phyloP scores from a whole-genome alignment of 2,113 vertebrate species.

The Vidua macroura region DNA sequence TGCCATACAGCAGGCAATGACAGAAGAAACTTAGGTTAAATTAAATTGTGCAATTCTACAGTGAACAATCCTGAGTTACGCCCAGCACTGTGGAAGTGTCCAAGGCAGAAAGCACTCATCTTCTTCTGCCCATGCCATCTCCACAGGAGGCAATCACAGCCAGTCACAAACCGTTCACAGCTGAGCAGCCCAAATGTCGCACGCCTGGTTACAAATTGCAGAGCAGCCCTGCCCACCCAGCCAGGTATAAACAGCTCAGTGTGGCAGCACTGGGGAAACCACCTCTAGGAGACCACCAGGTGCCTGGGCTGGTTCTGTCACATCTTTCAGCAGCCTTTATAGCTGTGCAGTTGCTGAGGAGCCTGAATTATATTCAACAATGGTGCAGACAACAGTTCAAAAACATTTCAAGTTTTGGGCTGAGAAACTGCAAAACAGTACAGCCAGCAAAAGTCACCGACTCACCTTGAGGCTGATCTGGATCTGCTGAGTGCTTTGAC shows the following conservation, averaged over 20 bases:
- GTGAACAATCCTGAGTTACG: not conserved
- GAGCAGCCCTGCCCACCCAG: not conserved
- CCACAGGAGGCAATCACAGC: not conserved
- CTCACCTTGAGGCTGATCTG: conserved; percentile 84
- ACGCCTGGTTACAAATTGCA: rapidly evolving
- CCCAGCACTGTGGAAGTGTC: not conserved
- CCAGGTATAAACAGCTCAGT: not conserved
- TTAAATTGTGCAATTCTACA: not conserved
- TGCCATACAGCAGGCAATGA: not conserved
- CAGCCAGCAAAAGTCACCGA: not conserved
- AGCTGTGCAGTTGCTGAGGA: not conserved
- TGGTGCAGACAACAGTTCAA: not conserved
- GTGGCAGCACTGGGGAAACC: not conserved
- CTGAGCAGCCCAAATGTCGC: not conserved
- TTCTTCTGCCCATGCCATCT: not conserved
- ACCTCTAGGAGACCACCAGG: rapidly evolving
- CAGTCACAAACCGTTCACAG: not conserved
- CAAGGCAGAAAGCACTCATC: not conserved
- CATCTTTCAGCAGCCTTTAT: not conserved
- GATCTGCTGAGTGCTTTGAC: conserved; percentile 91
- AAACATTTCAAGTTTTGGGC: not conserved
- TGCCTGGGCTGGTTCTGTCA: not conserved
- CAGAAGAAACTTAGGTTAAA: not conserved
- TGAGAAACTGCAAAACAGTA: not conserved
- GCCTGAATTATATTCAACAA: not conserved